A percentile compares a stretch with the other conserved stretches of the same genome.
Evolutionary conservation across 2,888 invertebrate species (phyloP).

Genomic region (Noctua janthina): DNA sequence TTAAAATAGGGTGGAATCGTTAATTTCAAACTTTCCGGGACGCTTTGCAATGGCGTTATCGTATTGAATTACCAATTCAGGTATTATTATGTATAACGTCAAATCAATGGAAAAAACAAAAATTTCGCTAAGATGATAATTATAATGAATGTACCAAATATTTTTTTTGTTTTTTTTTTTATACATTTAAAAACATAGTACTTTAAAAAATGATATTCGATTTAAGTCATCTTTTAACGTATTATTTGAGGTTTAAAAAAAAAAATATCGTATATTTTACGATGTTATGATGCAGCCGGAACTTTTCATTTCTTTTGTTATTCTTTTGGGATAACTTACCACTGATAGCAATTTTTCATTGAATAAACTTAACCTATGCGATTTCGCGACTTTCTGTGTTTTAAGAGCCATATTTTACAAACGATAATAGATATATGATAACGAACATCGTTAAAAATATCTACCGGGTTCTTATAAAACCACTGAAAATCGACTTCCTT

Average conservation of each 20-base stretch:
- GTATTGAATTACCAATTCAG: background rate
- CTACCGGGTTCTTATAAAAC: background rate
- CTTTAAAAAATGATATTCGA: background rate
- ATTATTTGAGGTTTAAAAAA: background rate
- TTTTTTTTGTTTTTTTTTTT: background rate
- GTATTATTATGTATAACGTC: background rate
- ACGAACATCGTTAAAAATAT: background rate
- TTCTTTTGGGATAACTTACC: background rate
- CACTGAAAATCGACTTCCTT: background rate
- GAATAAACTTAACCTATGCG: no score
- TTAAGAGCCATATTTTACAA: background rate
- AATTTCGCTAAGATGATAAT: background rate
- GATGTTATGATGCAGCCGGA: conserved; percentile 28
- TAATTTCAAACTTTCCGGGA: background rate
- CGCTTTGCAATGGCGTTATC: background rate
- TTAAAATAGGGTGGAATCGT: background rate
- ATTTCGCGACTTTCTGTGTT: background rate
- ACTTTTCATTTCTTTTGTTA: no score
- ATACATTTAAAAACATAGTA: background rate
- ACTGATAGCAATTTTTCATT: background rate
- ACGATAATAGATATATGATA: background rate
- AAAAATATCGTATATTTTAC: background rate
- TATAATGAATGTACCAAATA: background rate
- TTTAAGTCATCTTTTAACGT: background rate
- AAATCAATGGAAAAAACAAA: conserved; percentile 12